A percentile compares a stretch with the other conserved stretches of the same genome.
Conservation (phyloP, 2,113 vertebrate genomes). For the Jacana jacana region DNA sequence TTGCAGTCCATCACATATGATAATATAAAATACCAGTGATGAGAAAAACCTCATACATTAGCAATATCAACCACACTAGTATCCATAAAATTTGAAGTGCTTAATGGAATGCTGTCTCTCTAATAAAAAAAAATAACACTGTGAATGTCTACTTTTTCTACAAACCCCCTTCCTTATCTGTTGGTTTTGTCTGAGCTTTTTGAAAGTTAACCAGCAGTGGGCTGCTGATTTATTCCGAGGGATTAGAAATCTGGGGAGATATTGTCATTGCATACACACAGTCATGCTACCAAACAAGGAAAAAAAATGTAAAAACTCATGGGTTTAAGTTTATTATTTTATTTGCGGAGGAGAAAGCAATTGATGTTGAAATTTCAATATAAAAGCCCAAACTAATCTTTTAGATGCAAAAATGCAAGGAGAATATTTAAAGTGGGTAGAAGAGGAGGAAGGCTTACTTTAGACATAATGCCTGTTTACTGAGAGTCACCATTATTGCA, state of each 20-base stretch:
- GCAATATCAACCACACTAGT: neutral
- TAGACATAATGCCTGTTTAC: neutral
- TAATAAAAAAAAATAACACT: neutral
- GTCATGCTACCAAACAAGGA: neutral
- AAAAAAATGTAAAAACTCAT: neutral
- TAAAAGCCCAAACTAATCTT: neutral
- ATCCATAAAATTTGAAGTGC: neutral
- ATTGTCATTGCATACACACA: neutral
- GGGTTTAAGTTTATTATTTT: neutral
- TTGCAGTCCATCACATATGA: neutral
- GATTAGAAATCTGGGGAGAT: neutral
- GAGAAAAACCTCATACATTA: neutral
- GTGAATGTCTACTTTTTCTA: neutral
- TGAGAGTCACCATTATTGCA: neutral
- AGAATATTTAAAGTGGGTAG: neutral
- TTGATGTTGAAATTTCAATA: neutral
- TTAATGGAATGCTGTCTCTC: neutral
- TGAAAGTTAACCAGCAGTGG: neutral
- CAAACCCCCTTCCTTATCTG: neutral
- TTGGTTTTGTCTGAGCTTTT: neutral
- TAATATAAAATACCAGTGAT: neutral
- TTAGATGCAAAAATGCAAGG: neutral
- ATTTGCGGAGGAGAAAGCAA: neutral
- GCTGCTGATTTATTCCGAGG: neutral
- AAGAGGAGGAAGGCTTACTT: neutral